These are phyloP conservation scores for Ceratina japonica DNA, from an alignment of 1,140 invertebrate species.

Conservation along the genomic window DNA sequence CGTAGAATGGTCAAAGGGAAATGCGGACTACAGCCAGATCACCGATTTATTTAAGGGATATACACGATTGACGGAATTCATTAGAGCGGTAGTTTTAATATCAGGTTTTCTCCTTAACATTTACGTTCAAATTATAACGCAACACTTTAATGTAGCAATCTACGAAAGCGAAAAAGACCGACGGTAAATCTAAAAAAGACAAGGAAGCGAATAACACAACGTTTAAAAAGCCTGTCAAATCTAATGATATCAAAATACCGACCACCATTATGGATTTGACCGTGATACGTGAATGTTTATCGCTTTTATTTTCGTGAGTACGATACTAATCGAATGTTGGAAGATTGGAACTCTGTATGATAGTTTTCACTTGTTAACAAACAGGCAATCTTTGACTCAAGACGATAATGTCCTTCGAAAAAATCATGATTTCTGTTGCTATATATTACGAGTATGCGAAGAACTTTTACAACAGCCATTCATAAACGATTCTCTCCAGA, in stretches of 20 bases:
- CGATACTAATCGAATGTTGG: neutral
- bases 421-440: slow-evolving; percentile 77
- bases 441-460: slow-evolving; percentile 74
- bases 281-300: slow-evolving; percentile 73
- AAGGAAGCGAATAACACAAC: slow-evolving; percentile 71
- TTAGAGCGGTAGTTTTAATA: slow-evolving; percentile 71
- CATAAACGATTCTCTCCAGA: slow-evolving; percentile 65
- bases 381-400: slow-evolving; percentile 76
- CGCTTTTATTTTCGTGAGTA: slow-evolving; percentile 77
- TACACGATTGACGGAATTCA: slow-evolving; percentile 76
- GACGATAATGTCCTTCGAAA: slow-evolving; percentile 73
- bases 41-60: slow-evolving; percentile 78
- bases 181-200: slow-evolving; percentile 72
- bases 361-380: neutral
- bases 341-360: neutral
- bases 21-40: slow-evolving; percentile 65
- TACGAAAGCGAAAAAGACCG: slow-evolving; percentile 74
- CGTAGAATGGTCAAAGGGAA: slow-evolving; percentile 75
- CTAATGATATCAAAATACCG: slow-evolving; percentile 71
- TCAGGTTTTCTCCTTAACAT: neutral
- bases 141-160: slow-evolving; percentile 11
- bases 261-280: slow-evolving; percentile 77
- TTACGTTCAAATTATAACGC: too few species aligned
- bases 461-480: slow-evolving; percentile 70
- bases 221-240: slow-evolving; percentile 54